Evolutionary conservation across 2,113 vertebrate species (phyloP).

Genomic region (Lycaon pictus): DNA sequence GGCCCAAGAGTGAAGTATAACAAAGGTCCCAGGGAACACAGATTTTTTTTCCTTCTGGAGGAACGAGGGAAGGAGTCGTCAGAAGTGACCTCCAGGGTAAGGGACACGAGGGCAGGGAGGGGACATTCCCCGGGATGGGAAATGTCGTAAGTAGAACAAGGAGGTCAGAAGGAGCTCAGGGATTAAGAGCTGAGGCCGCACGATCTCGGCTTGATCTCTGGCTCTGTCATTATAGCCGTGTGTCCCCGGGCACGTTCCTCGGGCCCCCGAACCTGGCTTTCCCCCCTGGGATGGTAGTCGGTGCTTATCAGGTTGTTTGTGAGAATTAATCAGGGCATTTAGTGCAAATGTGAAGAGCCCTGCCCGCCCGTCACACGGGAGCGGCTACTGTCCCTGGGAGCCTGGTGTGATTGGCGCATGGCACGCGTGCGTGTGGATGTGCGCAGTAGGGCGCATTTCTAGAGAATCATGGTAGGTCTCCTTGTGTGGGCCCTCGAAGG

Average conservation of each 20-base stretch:
- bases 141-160: fast-evolving
- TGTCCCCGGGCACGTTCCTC: not conserved
- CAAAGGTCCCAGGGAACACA: not conserved
- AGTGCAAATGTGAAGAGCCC: not conserved
- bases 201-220: not conserved
- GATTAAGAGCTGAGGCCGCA: fast-evolving
- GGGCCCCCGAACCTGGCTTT: not conserved
- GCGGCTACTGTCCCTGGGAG: fast-evolving
- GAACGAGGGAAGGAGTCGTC: not conserved
- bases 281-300: too few relatives aligned
- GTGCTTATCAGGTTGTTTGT: not conserved
- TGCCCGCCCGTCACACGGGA: not conserved
- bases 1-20: not conserved
- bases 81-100: not conserved
- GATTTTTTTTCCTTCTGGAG: not conserved
- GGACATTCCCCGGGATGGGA: not conserved
- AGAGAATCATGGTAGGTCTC: not conserved
- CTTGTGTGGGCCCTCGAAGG: fast-evolving
- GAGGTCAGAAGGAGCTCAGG: not conserved
- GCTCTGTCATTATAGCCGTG: not conserved
- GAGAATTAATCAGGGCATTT: not conserved
- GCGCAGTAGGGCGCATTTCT: not conserved
- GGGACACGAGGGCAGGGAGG: not conserved
- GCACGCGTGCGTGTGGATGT: fast-evolving
- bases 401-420: fast-evolving